A percentile compares a stretch with the other conserved stretches of the same genome.
Conservation (phyloP, 2,113 vertebrate species). For the Alethe diademata region DNA sequence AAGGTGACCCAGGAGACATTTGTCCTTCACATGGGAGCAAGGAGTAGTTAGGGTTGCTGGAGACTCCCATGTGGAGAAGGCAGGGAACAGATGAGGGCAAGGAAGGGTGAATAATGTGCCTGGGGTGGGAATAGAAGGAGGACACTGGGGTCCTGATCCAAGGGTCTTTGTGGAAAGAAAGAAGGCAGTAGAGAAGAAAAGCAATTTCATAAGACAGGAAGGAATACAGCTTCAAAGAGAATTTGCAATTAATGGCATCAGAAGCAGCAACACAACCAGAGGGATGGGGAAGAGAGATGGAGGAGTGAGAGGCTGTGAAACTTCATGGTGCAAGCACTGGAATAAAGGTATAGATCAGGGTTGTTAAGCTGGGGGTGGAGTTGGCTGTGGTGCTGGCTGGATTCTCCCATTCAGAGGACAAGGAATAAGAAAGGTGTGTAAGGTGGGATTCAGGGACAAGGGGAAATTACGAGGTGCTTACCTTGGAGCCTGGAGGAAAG, state of each 20-base stretch:
- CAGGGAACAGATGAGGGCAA: background rate
- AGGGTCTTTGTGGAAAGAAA: background rate
- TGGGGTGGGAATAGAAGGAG: background rate
- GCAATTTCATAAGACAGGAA: accelerated
- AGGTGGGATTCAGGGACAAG: background rate
- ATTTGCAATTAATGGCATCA: background rate
- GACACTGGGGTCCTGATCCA: background rate
- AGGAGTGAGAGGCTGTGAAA: background rate
- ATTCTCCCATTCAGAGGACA: background rate
- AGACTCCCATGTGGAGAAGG: background rate
- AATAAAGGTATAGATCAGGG: background rate
- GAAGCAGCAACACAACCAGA: background rate
- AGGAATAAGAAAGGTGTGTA: background rate
- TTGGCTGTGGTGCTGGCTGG: background rate
- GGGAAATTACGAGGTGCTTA: background rate
- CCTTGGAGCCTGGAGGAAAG: background rate
- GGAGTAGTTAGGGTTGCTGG: background rate
- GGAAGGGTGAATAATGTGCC: background rate
- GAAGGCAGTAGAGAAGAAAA: background rate
- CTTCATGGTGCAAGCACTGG: background rate
- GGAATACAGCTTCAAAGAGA: background rate
- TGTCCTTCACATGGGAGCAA: background rate
- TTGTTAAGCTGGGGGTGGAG: background rate
- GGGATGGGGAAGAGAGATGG: background rate
- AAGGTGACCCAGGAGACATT: background rate